Evolutionary conservation across 2,113 vertebrate species (phyloP), one percentile per base, ranked within the genome.

Genomic region (Phodopus roborovskii): DNA sequence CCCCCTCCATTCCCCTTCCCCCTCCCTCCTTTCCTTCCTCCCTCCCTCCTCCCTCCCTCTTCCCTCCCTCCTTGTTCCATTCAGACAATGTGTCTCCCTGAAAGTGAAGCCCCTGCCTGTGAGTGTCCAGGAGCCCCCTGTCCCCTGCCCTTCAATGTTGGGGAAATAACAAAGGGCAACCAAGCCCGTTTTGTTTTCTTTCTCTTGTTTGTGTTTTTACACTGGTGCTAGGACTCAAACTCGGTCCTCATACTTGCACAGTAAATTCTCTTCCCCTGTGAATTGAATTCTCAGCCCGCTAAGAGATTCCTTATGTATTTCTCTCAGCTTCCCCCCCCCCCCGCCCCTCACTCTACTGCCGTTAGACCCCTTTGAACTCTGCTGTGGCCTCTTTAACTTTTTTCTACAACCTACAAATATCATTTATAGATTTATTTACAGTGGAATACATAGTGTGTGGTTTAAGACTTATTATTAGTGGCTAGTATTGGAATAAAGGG

Each of bases 1-100:
- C 6, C 30, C 30, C 16, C 1, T 9, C 62, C n/a, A n/a, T 20
- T 24, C 7, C 22, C 22, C 8, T 24, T 20, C 22, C 2, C 7
- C 60, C 22, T 9, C 9, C 22, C 60, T 9, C 8, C 24, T 22
- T 26, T 3, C 8, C 22, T 9, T 9, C 22, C 24, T 26, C 8
- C 24, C 22, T 62, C 24, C 60, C 22, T 24, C 8, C 60, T 24
- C 22, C 8, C 9, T 28, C 24, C 62, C 8, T 26, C 62, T 26
- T 26, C 17, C 12, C 3, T 66, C 26, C 28, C 64, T 30, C 9
- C 48, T 78, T 78, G 3, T 53, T 19, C 30, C 48, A 3, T 53
- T 53, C 30, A 36, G 16, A 33, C 75, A 53, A 28, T 15, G 75
- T 33, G 13, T 50, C 75, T 33, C 48, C 28, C 75, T 78, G 48